phyloP scores from a whole-genome alignment of 2,888 invertebrate species.

The Monochamus alternatus region DNA sequence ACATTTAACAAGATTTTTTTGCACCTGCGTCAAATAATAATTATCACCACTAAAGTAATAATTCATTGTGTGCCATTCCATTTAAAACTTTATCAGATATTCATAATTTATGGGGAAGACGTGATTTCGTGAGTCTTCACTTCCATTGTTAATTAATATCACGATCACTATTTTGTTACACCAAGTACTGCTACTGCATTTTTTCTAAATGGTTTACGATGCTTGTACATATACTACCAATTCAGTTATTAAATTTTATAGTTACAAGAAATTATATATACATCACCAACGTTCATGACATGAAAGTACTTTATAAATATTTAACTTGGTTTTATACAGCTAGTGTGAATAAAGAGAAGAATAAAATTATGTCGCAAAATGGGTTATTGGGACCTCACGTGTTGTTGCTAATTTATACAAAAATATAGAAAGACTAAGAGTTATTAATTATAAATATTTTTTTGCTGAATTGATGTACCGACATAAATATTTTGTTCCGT shows the following conservation, averaged over 20 bases:
- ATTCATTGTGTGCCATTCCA: neutral
- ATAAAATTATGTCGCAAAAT: too few species aligned
- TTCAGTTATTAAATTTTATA: constrained; percentile 10
- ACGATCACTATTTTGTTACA: constrained; percentile 17
- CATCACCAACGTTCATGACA: neutral
- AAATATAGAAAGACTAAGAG: too few species aligned
- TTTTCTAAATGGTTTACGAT: constrained; percentile 7
- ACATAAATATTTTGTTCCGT: neutral
- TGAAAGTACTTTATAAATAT: constrained; percentile 2
- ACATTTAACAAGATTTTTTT: too few species aligned
- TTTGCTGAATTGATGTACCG: neutral
- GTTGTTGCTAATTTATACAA: too few species aligned
- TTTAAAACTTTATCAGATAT: constrained; percentile 12
- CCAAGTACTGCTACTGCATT: constrained; percentile 15
- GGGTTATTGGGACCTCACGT: too few species aligned
- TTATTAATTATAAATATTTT: neutral
- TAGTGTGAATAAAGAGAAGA: too few species aligned
- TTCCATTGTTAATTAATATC: constrained; percentile 15
- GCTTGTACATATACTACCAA: neutral
- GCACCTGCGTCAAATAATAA: too few species aligned
- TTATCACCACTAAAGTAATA: too few species aligned
- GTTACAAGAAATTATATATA: neutral
- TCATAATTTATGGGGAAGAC: constrained; percentile 7
- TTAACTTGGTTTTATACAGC: neutral
- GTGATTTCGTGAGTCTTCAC: neutral